Evolutionary conservation across 2,113 vertebrate genomes (phyloP), one percentile per base, ranked within the genome.

Genomic region (Pygoscelis adeliae): DNA sequence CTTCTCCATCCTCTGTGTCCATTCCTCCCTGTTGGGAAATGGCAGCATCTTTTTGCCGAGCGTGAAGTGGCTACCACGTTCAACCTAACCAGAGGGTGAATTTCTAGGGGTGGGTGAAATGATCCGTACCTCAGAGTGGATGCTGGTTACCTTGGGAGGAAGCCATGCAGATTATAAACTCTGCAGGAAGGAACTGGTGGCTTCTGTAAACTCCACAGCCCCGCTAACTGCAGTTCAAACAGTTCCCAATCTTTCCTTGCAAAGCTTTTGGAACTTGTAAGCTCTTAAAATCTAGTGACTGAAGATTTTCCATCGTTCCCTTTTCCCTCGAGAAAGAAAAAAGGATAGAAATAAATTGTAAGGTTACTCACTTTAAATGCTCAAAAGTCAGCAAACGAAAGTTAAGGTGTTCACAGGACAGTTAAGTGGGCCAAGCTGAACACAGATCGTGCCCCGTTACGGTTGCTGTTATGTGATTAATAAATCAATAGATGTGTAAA

Each of bases 231-330:
- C 82, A 93, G 47, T 67, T 83, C 36, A 73, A 79, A 58, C 66
- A 80, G 53, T 81, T 96, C 62, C 47, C 50, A 93, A 7, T 76
- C 87, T 89, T 38, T 94, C 2, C 71, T 93, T 95, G 83, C 58
- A 94, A 88, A 96, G 78, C 84, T 90, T 92, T 77, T 94, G 84
- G 63, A 96, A 94, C 87, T 66, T 86, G 23, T 59, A 95, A 96
- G 89, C 85, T 86, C 95, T 83, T 94, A 94, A 97, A 96, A 69
- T 89, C 77, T 80, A 95, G 89, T 62, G 38, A 73, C 53, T 74
- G 50, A 81, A 71, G 50, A 83, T 95, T 96, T 96, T 94, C 63
- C 53, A n/a, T 67, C 42, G 50, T 59, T 96, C n/a, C 15, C 13
- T 93, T 93, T 92, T 78, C 53, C n/a, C 23, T 81, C 0, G 1